Evolutionary conservation across 2,797 vertebrate species (phyloP).

Genomic region (Cynopterus sphinx): DNA sequence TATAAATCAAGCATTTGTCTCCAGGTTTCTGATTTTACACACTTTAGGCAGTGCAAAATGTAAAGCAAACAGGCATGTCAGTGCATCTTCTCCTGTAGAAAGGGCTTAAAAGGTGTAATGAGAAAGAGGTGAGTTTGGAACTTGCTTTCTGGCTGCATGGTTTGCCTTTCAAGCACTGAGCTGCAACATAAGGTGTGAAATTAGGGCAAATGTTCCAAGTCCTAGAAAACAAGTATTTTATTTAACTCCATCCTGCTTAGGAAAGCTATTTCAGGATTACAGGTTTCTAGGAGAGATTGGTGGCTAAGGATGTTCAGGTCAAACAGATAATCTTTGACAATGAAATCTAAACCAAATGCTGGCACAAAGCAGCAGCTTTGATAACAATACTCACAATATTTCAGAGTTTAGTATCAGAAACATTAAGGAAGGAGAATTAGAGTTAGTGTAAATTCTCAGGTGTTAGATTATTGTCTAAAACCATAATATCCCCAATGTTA

Average conservation of each 20-base stretch:
- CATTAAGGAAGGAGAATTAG: neutral
- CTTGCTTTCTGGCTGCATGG: slow-evolving; percentile 24
- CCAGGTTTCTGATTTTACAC: neutral
- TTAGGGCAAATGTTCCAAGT: slow-evolving; percentile 75
- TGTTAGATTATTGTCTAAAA: neutral
- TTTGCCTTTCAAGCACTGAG: slow-evolving; percentile 45
- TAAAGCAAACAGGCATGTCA: neutral
- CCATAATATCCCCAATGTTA: neutral
- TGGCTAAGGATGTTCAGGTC: slow-evolving; percentile 68
- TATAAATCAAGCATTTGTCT: slow-evolving; percentile 22
- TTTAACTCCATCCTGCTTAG: slow-evolving; percentile 73
- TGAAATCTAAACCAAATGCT: slow-evolving; percentile 59
- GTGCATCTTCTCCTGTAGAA: neutral
- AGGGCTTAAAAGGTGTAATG: neutral
- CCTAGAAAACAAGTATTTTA: slow-evolving; percentile 74
- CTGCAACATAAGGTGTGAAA: slow-evolving; percentile 71
- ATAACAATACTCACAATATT: neutral
- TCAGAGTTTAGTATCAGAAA: neutral
- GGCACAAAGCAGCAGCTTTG: neutral
- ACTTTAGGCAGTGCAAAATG: neutral
- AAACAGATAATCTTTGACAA: slow-evolving; percentile 71
- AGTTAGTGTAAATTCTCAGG: neutral
- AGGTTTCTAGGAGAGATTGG: slow-evolving; percentile 71
- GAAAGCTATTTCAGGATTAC: slow-evolving; percentile 75
- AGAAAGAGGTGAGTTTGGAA: neutral